These are phyloP conservation scores for Dryobates pubescens DNA, from an alignment of 2,797 vertebrate species.

Conservation along the genomic window DNA sequence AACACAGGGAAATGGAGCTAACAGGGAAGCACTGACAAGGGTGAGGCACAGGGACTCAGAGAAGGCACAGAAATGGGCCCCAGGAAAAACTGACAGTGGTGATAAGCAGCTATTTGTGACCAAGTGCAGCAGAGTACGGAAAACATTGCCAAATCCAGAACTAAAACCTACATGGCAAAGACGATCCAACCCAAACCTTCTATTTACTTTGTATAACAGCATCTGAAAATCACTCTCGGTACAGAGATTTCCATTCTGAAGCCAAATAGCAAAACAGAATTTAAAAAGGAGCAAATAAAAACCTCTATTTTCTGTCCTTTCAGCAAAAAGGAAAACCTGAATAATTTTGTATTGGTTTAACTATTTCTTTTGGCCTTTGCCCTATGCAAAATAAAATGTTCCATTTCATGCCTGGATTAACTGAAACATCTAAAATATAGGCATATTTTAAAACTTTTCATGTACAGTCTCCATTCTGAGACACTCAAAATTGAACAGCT, in stretches of 20 bases:
- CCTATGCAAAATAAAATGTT: conserved; percentile 11
- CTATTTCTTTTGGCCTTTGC: conserved; percentile 61
- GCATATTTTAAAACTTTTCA: not conserved
- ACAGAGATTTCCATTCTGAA: not conserved
- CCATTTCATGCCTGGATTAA: not conserved
- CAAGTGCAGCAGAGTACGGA: not conserved
- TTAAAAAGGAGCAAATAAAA: not conserved
- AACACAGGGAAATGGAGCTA: not conserved
- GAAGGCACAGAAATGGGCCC: not conserved
- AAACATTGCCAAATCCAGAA: not conserved
- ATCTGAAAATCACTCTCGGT: not conserved
- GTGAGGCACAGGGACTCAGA: not conserved
- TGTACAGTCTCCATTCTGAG: not conserved
- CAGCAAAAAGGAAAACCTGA: conserved; percentile 54
- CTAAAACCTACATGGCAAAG: not conserved
- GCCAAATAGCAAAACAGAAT: not conserved
- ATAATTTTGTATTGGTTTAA: conserved; percentile 16
- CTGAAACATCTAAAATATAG: not conserved
- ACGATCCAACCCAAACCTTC: not conserved
- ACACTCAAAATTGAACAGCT: not conserved
- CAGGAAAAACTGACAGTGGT: rapidly evolving
- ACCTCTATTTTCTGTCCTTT: conserved; percentile 4
- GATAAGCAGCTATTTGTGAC: not conserved
- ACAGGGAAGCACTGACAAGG: not conserved
- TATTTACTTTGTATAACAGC: not conserved